Base-by-base conservation (phyloP, 2,888 invertebrate species). In the Polymixis flavicincta region DNA sequence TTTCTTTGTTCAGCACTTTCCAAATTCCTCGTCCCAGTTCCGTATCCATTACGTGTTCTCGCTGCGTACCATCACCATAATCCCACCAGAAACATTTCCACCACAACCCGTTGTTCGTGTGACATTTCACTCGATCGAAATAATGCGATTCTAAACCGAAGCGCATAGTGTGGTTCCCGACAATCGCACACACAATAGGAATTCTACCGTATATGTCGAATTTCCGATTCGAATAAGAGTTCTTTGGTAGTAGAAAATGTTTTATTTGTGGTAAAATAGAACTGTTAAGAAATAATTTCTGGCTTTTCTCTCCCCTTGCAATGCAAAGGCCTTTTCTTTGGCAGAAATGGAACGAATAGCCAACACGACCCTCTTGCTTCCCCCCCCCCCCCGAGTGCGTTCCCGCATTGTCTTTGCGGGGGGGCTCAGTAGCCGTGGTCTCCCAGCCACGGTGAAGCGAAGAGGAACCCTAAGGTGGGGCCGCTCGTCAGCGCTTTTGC, bases 81-180 rank as follows among this genome's bases (percentile, higher is more conserved):
- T 69, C 57, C 45, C 55, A 76, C 60, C 60, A 65, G 17, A 17
- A 64, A 2, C 42, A 32, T n/a, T 54, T 42, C 45, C 55, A 80
- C 76, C 76, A 28, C 82, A 77, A 69, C 81, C 52, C 74, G 71
- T 76, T 71, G 54, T 64, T 71, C 72, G 68, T 75, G 77, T 78
- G 83, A 89, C 86, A 86, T 88, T 86, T 88, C 85, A 83, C 74
- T 85, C 75, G 74, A 71, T 79, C 85, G 78, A 89, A 88, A 86
- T 89, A 89, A 89, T 88, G 86, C 78, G 86, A 85, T 87, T 74
- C 76, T 70, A 57, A 85, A 80, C 77, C 79, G 77, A 75, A 55
- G 64, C 79, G 75, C 71, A 82, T 80, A 81, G 80, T 80, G 78
- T 69, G 64, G 61, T 76, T 66, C 57, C 25, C 76, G 70, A 65